A percentile compares a stretch with the other conserved stretches of the same genome.
phyloP scores from a whole-genome alignment of 2,888 invertebrate species.

The Magallana nippona region DNA sequence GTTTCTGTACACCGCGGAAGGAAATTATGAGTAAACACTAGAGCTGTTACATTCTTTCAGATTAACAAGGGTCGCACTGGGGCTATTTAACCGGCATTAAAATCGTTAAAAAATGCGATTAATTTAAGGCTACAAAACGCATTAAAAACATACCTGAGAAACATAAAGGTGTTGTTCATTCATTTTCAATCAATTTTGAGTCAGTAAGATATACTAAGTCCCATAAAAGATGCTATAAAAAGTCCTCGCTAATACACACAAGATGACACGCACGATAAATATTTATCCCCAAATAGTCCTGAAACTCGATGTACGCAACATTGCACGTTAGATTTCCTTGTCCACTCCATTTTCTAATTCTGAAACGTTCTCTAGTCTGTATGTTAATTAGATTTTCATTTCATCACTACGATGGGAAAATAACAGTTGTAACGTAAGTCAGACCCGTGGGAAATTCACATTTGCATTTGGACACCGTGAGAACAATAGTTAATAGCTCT shows the following conservation, averaged over 20 bases:
- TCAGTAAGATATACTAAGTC: not conserved
- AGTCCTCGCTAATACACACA: not conserved
- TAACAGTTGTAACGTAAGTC: slow-evolving; percentile 50
- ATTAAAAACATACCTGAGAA: slow-evolving; percentile 63
- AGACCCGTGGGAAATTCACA: slow-evolving; percentile 78
- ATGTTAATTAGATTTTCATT: slow-evolving; percentile 34
- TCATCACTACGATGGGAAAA: slow-evolving; percentile 41
- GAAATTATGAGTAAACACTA: slow-evolving; percentile 25
- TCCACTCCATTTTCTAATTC: not conserved
- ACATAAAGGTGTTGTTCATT: slow-evolving; percentile 70
- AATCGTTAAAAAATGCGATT: too few relatives aligned
- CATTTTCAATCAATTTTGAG: slow-evolving; percentile 55
- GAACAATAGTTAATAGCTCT: slow-evolving; percentile 75
- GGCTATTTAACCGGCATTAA: not conserved
- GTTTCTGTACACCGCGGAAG: slow-evolving; percentile 31
- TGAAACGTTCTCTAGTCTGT: slow-evolving; percentile 4
- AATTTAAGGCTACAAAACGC: not conserved
- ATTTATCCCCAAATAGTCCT: not conserved
- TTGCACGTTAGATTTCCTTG: not conserved
- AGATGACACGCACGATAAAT: slow-evolving; percentile 9
- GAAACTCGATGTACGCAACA: not conserved
- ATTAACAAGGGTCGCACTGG: not conserved
- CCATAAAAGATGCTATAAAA: not conserved
- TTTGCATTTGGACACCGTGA: slow-evolving; percentile 78
- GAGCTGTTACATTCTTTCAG: not conserved